These are phyloP conservation scores for Euwallacea similis DNA, from an alignment of 1,140 invertebrate species.

Conservation along the genomic window DNA sequence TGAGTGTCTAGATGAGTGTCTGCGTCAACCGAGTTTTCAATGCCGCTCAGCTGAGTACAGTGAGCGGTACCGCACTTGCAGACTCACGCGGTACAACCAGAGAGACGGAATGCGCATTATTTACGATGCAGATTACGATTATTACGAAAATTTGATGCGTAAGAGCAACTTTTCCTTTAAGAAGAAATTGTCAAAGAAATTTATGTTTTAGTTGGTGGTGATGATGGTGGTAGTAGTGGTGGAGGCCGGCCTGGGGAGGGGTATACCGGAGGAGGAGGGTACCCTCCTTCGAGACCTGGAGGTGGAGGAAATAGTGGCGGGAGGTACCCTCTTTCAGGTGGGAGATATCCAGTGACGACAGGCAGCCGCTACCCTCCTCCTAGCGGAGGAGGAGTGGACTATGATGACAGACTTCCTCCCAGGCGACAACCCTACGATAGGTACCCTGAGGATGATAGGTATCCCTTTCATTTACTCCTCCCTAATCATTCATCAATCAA, in stretches of 20 bases:
- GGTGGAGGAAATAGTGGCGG: conserved; percentile 37
- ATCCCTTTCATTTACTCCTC: neutral
- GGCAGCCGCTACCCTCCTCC: conserved; percentile 55
- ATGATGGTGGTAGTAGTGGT: conserved; percentile 39
- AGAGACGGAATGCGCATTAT: conserved; percentile 85
- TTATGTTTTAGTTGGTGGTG: conserved; percentile 42
- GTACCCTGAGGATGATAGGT: conserved; percentile 52
- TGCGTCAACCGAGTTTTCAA: conserved; percentile 83
- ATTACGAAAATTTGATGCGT: conserved; percentile 91
- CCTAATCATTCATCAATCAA: neutral
- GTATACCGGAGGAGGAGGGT: conserved; percentile 39
- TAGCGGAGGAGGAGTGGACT: conserved; percentile 26
- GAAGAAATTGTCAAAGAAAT: too few relatives aligned
- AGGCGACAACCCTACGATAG: conserved; percentile 46
- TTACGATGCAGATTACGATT: conserved; percentile 88
- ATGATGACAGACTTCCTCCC: conserved; percentile 55
- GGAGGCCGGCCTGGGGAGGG: conserved; percentile 40
- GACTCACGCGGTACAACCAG: conserved; percentile 83
- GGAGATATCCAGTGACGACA: conserved; percentile 26
- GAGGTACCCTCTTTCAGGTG: conserved; percentile 28
- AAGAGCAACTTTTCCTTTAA: conserved; percentile 52
- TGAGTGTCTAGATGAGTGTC: conserved; percentile 86
- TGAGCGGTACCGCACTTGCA: conserved; percentile 78
- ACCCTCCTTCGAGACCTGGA: conserved; percentile 43
- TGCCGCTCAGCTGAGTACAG: conserved; percentile 87